Conservation (phyloP, 37 sponge, comb jelly and placozoan genomes). For the Beroe forskalii region DNA sequence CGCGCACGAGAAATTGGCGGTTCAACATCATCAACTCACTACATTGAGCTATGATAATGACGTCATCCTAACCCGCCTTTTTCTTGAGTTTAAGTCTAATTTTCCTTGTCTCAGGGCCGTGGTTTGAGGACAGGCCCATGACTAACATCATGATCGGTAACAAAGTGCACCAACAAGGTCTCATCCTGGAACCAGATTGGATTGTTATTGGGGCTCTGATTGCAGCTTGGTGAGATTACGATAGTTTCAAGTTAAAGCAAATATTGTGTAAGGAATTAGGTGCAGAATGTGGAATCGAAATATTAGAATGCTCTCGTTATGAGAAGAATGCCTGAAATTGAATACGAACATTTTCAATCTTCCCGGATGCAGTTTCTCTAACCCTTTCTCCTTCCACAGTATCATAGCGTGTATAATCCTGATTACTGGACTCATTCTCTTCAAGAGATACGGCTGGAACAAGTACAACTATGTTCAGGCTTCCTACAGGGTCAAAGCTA, state of each 20-base stretch:
- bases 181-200: slow-evolving; percentile 46
- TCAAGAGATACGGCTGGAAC: slow-evolving; percentile 67
- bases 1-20: too few species aligned
- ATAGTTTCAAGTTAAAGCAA: too few species aligned
- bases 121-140: slow-evolving; percentile 43
- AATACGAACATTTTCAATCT: too few species aligned
- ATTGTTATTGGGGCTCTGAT: slow-evolving; percentile 5
- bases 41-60: too few species aligned
- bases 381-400: neutral
- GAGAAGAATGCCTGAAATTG: too few species aligned
- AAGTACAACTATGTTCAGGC: slow-evolving; percentile 37
- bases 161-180: neutral
- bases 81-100: too few species aligned
- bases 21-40: too few species aligned
- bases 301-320: too few species aligned
- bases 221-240: neutral
- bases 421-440: slow-evolving; percentile 49
- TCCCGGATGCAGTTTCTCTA: too few species aligned
- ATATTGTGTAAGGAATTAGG: too few species aligned
- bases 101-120: neutral
- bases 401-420: slow-evolving; percentile 12
- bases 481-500: slow-evolving; percentile 44
- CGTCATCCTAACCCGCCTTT: too few species aligned
- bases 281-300: too few species aligned
- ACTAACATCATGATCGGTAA: slow-evolving; percentile 11